A percentile compares a stretch with the other conserved stretches of the same genome.
Evolutionary conservation across 1,140 invertebrate genomes (phyloP).

Genomic region (Cydia pomonella): DNA sequence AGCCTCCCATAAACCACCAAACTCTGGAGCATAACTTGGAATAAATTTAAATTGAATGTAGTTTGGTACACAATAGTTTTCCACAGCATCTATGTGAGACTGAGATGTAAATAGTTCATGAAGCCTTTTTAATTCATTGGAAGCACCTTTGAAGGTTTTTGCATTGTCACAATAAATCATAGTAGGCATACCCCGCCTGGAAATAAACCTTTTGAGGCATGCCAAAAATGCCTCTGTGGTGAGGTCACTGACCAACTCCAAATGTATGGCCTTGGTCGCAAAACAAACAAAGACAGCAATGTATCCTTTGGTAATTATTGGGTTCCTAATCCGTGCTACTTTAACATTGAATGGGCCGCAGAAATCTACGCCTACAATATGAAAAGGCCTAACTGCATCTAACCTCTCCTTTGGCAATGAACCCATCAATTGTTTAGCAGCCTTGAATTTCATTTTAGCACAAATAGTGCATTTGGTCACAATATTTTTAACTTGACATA

Average conservation of each 20-base stretch:
- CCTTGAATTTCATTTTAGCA: constrained; percentile 36
- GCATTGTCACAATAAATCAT: constrained; percentile 43
- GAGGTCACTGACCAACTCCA: constrained; percentile 59
- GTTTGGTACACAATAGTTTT: too few relatives aligned
- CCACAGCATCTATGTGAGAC: too few relatives aligned
- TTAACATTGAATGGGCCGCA: constrained; percentile 49
- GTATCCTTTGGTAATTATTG: constrained; percentile 47
- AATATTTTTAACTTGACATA: constrained; percentile 41
- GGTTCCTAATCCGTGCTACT: constrained; percentile 38
- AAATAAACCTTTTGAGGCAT: constrained; percentile 51
- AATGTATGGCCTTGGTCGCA: constrained; percentile 57
- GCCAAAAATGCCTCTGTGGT: constrained; percentile 56
- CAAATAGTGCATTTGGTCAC: constrained; percentile 42
- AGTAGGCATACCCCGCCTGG: constrained; percentile 34
- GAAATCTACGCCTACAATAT: constrained; percentile 36
- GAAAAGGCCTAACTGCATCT: constrained; percentile 48
- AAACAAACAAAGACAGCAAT: constrained; percentile 48
- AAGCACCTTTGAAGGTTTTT: constrained; percentile 44
- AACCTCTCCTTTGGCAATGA: constrained; percentile 53
- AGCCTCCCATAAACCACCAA: too few relatives aligned
- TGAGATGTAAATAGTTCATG: constrained; percentile 18
- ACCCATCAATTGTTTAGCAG: constrained; percentile 51
- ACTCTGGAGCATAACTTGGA: too few relatives aligned
- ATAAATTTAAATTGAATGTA: too few relatives aligned
- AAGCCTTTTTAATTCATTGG: constrained; percentile 38